Evolutionary conservation across 2,113 vertebrate species (phyloP).

Genomic region (Phyllostomus hastatus): DNA sequence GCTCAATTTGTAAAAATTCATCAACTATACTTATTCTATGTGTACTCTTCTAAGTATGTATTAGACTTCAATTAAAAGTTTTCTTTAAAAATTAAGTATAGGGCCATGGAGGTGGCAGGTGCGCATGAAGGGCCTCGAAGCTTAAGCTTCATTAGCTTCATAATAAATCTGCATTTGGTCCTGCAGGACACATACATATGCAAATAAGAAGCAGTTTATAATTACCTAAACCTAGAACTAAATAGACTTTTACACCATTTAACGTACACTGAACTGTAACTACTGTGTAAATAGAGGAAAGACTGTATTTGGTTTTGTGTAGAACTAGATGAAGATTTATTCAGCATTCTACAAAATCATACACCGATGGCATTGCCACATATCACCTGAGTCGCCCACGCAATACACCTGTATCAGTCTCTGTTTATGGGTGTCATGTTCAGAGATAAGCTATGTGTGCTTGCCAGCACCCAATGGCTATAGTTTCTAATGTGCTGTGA

Average conservation of each 20-base stretch:
- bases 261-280: background rate
- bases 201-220: slow-evolving; percentile 13
- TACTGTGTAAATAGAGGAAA: background rate
- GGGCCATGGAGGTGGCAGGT: background rate
- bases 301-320: background rate
- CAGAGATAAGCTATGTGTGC: background rate
- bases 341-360: slow-evolving; percentile 9
- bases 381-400: background rate
- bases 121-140: background rate
- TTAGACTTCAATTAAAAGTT: background rate
- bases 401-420: background rate
- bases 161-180: slow-evolving; percentile 10
- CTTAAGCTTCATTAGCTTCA: background rate
- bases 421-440: background rate
- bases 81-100: background rate
- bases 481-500: background rate
- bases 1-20: slow-evolving; percentile 7
- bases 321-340: slow-evolving; percentile 14
- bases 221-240: background rate
- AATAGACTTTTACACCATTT: background rate
- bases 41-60: background rate
- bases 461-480: background rate
- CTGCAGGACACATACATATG: background rate
- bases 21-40: background rate
- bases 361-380: background rate